phyloP scores from a whole-genome alignment of 2,113 vertebrate species.

The Halichoerus grypus region DNA sequence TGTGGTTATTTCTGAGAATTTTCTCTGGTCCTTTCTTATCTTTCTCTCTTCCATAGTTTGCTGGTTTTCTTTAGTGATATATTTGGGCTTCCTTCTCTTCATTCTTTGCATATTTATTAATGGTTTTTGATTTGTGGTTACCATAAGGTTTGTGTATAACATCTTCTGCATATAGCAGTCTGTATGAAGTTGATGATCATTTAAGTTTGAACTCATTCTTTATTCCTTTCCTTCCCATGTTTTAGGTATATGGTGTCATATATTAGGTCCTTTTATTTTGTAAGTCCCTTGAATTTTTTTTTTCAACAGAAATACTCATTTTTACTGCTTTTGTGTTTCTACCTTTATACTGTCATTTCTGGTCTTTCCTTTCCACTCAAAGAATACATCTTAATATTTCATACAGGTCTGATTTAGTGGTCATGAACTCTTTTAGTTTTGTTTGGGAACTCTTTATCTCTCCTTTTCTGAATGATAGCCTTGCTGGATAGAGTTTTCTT shows the following conservation, averaged over 20 bases:
- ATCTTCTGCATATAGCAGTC: background rate
- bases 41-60: background rate
- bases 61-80: background rate
- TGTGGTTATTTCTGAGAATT: background rate
- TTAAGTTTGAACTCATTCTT: background rate
- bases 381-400: background rate
- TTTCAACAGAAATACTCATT: background rate
- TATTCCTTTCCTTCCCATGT: background rate
- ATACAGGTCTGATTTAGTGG: background rate
- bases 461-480: background rate
- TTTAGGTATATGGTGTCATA: background rate
- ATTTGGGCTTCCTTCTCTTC: background rate
- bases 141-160: background rate
- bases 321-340: background rate
- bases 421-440: background rate
- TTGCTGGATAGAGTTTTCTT: background rate
- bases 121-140: background rate
- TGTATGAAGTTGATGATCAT: background rate
- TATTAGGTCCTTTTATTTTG: background rate
- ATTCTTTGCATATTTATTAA: background rate
- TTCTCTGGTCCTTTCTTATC: background rate
- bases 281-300: background rate
- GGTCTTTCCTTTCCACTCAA: background rate
- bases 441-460: background rate
- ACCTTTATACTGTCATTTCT: background rate